These are phyloP conservation scores for Aphrophora alni DNA, from an alignment of 2,888 invertebrate genomes.

Conservation along the genomic window DNA sequence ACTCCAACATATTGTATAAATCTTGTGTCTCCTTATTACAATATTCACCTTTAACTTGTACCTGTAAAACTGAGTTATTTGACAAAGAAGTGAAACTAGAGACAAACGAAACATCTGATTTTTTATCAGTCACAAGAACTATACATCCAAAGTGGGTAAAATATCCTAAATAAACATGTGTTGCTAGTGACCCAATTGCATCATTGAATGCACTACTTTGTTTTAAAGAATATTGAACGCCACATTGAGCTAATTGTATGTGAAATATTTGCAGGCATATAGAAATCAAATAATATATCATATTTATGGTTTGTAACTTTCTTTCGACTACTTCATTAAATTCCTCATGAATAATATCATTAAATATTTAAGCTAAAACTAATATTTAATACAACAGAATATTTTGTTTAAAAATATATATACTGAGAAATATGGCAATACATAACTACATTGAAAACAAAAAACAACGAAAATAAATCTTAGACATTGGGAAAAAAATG, in stretches of 20 bases:
- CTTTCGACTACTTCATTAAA: no score
- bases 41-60: not conserved
- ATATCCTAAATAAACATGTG: not conserved
- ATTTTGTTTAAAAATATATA: no score
- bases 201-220: not conserved
- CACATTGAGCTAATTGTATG: not conserved
- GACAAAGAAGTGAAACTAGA: not conserved
- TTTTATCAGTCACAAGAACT: not conserved
- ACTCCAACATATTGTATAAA: not conserved
- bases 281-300: not conserved
- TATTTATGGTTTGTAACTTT: no score
- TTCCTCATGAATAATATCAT: no score
- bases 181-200: not conserved
- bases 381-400: no score
- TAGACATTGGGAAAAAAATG: no score
- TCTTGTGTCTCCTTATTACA: not conserved
- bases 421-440: no score
- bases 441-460: no score
- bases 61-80: not conserved
- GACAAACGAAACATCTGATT: not conserved
- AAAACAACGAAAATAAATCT: no score
- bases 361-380: no score
- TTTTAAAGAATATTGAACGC: not conserved
- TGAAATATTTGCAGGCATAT: not conserved
- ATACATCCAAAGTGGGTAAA: not conserved